Base-by-base conservation (phyloP, 35 echinoderm and acorn worm genomes). In the Eucidaris tribuloides region DNA sequence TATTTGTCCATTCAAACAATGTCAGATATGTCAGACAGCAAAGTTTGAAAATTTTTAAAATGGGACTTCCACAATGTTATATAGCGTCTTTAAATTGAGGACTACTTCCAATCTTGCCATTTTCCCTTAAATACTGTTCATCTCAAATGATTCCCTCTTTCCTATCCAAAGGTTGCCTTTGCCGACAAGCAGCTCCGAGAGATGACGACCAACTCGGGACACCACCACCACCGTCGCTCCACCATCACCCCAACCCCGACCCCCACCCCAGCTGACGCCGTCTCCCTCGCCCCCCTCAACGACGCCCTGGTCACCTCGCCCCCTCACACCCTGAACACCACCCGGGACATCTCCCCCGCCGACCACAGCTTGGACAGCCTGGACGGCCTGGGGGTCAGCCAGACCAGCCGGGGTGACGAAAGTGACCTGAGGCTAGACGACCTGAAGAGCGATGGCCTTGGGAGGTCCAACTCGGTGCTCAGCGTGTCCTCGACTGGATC, bases 361-460 rank as follows among this genome's bases (percentile, higher is more conserved):
- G 42, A 84, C 41, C 38, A 45, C n/a, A 84, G 82, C 62, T 43
- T 84, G 62, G 55, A 83, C 81, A 83, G 81, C 33, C 55, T 83
- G 41, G 82, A 84, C 41, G 64, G 82, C 9, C 61, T 86, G 46
- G 50, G 23, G 6, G 77, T 49, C 44, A 32, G 45, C 54, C 77
- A 23, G 6, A 25, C 11, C 27, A 7, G 18, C 45, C 46, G 46
- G 15, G 20, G 41, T 5, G 65, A 86, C 27, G 65, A 76, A 29
- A 84, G 89, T 63, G 82, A 85, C 55, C 82, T 91, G 38, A 66
- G 49, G 43, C 39, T 91, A 32, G 89, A 84, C 28, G 89, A 91
- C 58, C 76, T 91, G 3, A 71, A 84, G 13, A 77, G 36, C 34
- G 48, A 52, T 52, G 48, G 48, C 9, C 48, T 52, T 52, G 3